These are phyloP conservation scores for Reinhardtius hippoglossoides DNA, from an alignment of 2,113 vertebrate species.

Conservation along the genomic window DNA sequence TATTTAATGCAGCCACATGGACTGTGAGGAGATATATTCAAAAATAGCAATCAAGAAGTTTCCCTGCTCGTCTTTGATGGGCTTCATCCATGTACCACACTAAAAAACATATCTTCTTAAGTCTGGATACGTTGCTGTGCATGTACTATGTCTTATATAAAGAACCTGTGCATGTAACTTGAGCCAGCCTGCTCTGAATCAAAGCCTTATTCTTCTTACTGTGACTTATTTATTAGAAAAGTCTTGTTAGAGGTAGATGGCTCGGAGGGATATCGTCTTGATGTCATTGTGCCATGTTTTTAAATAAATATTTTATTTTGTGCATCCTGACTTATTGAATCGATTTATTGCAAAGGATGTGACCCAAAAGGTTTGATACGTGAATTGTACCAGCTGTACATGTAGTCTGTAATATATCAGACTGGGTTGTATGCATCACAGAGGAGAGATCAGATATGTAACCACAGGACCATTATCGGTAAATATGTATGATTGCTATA, in stretches of 20 bases:
- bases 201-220: conserved; percentile 54
- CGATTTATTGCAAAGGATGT: conserved; percentile 2
- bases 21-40: not conserved
- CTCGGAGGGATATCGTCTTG: conserved; percentile 18
- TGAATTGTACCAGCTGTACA: not conserved
- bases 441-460: not conserved
- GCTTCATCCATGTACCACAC: not conserved
- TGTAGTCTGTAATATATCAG: not conserved
- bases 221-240: conserved; percentile 57
- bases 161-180: conserved; percentile 40
- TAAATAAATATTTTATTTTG: conserved; percentile 59
- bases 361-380: not conserved
- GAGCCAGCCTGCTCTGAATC: conserved; percentile 40
- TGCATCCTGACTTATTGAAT: conserved; percentile 33
- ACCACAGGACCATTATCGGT: too few species aligned
- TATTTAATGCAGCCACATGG: not conserved
- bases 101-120: not conserved
- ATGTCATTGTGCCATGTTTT: conserved; percentile 52
- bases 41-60: not conserved
- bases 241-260: conserved; percentile 44
- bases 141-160: conserved; percentile 59
- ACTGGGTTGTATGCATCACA: not conserved
- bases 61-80: not conserved
- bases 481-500: not conserved
- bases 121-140: conserved; percentile 19